Percentiles rank a stretch among this genome's conserved stretches.
These are phyloP conservation scores for Cepaea hortensis DNA, from an alignment of 2,888 invertebrate genomes.

Conservation along the genomic window DNA sequence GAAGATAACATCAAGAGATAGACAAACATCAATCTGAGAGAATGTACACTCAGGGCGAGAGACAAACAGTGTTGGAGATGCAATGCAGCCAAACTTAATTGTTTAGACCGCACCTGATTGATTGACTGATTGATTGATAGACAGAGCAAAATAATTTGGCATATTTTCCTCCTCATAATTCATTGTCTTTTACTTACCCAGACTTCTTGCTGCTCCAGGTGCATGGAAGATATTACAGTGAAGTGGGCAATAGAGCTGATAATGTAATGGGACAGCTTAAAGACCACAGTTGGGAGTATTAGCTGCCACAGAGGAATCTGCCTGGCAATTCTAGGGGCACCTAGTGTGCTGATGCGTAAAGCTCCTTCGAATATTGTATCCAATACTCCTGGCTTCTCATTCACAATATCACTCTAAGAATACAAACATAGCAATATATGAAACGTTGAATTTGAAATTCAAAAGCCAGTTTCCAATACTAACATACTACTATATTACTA, in stretches of 20 bases:
- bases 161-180: no score
- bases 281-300: constrained; percentile 89
- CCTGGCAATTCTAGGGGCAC: constrained; percentile 84
- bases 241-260: constrained; percentile 84
- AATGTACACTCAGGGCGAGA: no score
- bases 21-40: no score
- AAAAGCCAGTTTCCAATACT: no score
- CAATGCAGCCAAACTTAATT: no score
- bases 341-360: constrained; percentile 88
- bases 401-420: constrained; percentile 93
- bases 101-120: no score
- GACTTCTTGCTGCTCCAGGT: constrained; percentile 60
- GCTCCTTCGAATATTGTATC: constrained; percentile 96
- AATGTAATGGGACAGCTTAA: constrained; percentile 91
- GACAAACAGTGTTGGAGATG: no score
- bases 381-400: constrained; percentile 93
- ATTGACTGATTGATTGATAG: no score
- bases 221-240: constrained; percentile 65
- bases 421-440: not conserved
- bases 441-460: no score
- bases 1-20: no score
- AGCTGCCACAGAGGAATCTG: constrained; percentile 95
- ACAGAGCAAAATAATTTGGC: no score
- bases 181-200: constrained; percentile 49
- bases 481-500: no score